Conservation (phyloP, 2,113 vertebrate genomes). For the Dromaius novaehollandiae region DNA sequence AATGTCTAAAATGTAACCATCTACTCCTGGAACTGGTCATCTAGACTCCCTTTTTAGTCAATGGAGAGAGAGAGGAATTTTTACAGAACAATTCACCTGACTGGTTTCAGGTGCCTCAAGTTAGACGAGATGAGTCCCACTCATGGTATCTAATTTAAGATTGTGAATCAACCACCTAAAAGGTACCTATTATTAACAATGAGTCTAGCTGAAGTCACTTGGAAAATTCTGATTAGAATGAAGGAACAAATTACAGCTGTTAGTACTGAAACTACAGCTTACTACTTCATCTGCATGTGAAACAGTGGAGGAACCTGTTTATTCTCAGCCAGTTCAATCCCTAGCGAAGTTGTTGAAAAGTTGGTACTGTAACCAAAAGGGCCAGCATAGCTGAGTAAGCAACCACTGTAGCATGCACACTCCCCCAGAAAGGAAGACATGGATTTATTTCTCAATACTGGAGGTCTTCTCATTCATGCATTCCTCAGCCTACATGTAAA, state of each 20-base stretch:
- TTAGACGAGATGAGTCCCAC: not conserved
- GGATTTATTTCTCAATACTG: not conserved
- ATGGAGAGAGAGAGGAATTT: not conserved
- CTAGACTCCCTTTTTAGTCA: not conserved
- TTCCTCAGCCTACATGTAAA: not conserved
- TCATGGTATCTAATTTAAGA: not conserved
- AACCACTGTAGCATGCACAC: not conserved
- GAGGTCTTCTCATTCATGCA: not conserved
- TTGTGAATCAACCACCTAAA: not conserved
- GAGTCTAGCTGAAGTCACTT: not conserved
- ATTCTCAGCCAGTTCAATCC: not conserved
- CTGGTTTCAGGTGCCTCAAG: not conserved
- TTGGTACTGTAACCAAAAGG: not conserved
- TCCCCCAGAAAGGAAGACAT: not conserved
- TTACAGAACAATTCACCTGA: not conserved
- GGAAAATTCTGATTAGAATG: not conserved
- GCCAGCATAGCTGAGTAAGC: not conserved
- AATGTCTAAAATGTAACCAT: not conserved
- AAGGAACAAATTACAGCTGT: not conserved
- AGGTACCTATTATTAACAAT: not conserved
- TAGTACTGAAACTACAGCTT: not conserved
- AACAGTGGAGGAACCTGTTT: not conserved
- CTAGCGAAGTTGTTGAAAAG: not conserved
- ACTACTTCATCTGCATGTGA: not conserved
- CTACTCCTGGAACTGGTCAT: not conserved